Conservation (phyloP, 2,888 invertebrate species). For the Temnothorax unifasciatus region DNA sequence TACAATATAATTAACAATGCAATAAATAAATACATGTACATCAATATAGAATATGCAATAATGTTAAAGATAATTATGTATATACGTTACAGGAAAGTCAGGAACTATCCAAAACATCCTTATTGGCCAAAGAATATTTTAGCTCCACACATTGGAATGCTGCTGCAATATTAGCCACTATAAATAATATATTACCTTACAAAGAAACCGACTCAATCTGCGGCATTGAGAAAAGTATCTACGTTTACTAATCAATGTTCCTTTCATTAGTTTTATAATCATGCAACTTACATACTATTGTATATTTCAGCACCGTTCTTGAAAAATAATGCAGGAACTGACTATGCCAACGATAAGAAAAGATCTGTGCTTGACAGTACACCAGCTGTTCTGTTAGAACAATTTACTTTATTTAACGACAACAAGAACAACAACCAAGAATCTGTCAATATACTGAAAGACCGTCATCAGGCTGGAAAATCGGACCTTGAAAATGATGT, state of each 20-base stretch:
- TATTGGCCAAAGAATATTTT: constrained; percentile 74
- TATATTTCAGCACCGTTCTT: constrained; percentile 68
- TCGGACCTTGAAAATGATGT: constrained; percentile 62
- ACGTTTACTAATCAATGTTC: constrained; percentile 17
- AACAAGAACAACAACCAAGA: constrained; percentile 76
- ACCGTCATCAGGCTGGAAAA: constrained; percentile 61
- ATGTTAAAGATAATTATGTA: constrained; percentile 2
- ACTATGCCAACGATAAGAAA: constrained; percentile 65
- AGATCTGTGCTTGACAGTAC: constrained; percentile 63
- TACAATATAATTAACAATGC: background rate
- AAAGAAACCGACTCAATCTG: constrained; percentile 68
- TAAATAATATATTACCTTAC: constrained; percentile 76
- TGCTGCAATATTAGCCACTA: constrained; percentile 73
- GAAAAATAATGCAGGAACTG: constrained; percentile 62
- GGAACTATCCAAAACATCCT: constrained; percentile 67
- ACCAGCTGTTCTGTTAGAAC: constrained; percentile 63
- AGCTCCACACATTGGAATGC: constrained; percentile 69
- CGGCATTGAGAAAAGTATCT: constrained; percentile 71
- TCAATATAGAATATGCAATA: background rate
- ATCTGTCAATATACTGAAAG: constrained; percentile 65
- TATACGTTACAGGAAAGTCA: constrained; percentile 71
- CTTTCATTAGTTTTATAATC: constrained; percentile 1
- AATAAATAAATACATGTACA: background rate
- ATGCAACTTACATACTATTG: constrained; percentile 23
- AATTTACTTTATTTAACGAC: constrained; percentile 67